Evolutionary conservation across 1,140 invertebrate species (phyloP).

Genomic region (Drosophila triauraria): DNA sequence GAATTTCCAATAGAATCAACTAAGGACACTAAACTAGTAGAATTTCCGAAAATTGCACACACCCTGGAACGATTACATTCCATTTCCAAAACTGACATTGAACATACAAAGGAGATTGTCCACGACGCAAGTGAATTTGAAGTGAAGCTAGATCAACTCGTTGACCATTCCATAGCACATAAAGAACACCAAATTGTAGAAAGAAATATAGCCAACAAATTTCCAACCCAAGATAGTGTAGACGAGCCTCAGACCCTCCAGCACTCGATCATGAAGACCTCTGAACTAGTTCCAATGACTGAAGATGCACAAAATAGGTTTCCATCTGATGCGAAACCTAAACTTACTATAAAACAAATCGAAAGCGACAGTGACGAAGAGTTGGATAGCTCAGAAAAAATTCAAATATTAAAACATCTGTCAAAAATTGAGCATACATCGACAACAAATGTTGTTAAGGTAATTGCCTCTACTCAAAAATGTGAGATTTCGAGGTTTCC

Average conservation of each 20-base stretch:
- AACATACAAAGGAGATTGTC: conserved; percentile 58
- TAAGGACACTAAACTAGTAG: conserved; percentile 23
- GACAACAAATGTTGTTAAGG: background rate
- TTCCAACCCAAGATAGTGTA: conserved; percentile 40
- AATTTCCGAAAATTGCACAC: conserved; percentile 59
- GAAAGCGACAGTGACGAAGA: conserved; percentile 72
- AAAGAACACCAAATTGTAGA: background rate
- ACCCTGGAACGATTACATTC: conserved; percentile 66
- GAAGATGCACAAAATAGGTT: conserved; percentile 22
- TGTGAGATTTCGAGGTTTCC: conserved; percentile 14
- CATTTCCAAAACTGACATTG: conserved; percentile 64
- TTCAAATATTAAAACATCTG: conserved; percentile 30
- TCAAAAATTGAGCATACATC: conserved; percentile 8
- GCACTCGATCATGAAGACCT: background rate
- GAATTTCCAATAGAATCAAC: conserved; percentile 62
- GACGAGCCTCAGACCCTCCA: conserved; percentile 19
- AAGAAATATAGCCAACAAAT: conserved; percentile 29
- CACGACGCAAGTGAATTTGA: conserved; percentile 43
- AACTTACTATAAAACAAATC: background rate
- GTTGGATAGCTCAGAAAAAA: conserved; percentile 27
- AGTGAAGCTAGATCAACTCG: conserved; percentile 39
- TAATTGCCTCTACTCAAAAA: background rate
- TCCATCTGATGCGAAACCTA: conserved; percentile 35
- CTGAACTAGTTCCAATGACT: background rate
- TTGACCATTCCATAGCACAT: conserved; percentile 18